Percentiles rank a stretch among this genome's conserved stretches.
These are phyloP conservation scores for Drosophila arizonae DNA, from an alignment of 1,140 invertebrate species.

Conservation along the genomic window DNA sequence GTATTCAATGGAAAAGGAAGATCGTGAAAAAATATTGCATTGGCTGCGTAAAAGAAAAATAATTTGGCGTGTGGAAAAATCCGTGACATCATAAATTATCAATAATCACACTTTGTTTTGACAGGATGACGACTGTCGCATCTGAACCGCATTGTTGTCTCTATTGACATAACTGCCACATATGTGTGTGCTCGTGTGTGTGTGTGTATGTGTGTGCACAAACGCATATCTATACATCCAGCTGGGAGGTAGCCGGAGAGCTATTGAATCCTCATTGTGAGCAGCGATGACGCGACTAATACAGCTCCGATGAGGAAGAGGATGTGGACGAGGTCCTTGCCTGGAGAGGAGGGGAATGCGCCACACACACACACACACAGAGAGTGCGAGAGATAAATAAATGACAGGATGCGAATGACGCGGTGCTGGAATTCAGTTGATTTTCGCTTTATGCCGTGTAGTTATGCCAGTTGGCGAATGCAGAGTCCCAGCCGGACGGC, in stretches of 20 bases:
- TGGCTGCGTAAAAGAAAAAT: slow-evolving; percentile 56
- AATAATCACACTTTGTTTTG: slow-evolving; percentile 82
- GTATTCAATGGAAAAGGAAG: slow-evolving; percentile 15
- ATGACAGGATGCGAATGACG: slow-evolving; percentile 72
- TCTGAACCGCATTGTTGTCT: slow-evolving; percentile 71
- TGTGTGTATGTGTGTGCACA: slow-evolving; percentile 18
- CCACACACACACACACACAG: slow-evolving; percentile 26
- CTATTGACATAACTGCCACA: slow-evolving; percentile 53
- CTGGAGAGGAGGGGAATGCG: slow-evolving; percentile 20
- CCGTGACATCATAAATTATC: slow-evolving; percentile 82
- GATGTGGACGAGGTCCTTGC: slow-evolving; percentile 3
- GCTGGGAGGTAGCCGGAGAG: slow-evolving; percentile 44
- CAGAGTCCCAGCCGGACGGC: neutral
- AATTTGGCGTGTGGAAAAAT: slow-evolving; percentile 62
- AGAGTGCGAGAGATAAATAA: slow-evolving; percentile 66
- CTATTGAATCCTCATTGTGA: slow-evolving; percentile 71
- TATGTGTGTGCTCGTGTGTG: neutral
- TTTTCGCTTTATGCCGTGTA: slow-evolving; percentile 34
- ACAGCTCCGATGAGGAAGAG: slow-evolving; percentile 38
- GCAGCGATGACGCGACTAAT: slow-evolving; percentile 75
- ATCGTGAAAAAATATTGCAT: slow-evolving; percentile 29
- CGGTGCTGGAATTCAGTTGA: slow-evolving; percentile 47
- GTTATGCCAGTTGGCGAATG: slow-evolving; percentile 19
- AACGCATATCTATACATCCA: slow-evolving; percentile 43
- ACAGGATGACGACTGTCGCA: slow-evolving; percentile 76